Evolutionary conservation across 2,888 invertebrate species (phyloP).

Genomic region (Strigamia maritima): DNA sequence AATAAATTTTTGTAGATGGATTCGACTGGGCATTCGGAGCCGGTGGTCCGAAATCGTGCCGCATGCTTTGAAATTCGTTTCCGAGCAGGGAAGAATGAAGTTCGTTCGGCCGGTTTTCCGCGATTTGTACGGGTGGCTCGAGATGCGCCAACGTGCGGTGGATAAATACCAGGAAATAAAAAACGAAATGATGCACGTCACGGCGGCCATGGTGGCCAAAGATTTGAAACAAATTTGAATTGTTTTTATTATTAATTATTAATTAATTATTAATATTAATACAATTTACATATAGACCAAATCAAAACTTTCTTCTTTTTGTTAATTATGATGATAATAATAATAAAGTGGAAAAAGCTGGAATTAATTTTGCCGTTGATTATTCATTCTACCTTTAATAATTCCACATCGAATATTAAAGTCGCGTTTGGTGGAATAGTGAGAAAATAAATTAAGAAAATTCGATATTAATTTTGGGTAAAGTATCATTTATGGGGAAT

Average conservation of each 20-base stretch:
- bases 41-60: conserved; percentile 65
- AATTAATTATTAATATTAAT: too few species aligned
- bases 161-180: conserved; percentile 68
- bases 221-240: conserved; percentile 58
- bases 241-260: not conserved
- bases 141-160: conserved; percentile 64
- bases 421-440: conserved; percentile 35
- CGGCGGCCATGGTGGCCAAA: conserved; percentile 68
- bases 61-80: conserved; percentile 71
- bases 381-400: conserved; percentile 30
- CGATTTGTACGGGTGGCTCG: conserved; percentile 77
- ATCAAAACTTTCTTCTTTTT: too few species aligned
- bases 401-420: conserved; percentile 33
- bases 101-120: conserved; percentile 73
- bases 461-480: too few species aligned
- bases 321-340: too few species aligned
- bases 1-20: too few species aligned
- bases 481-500: too few species aligned
- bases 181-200: conserved; percentile 78
- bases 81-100: conserved; percentile 85
- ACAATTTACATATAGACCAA: too few species aligned
- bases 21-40: conserved; percentile 72
- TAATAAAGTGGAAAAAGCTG: not conserved
- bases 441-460: not conserved
- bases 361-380: not conserved